A percentile compares a stretch with the other conserved stretches of the same genome.
Conservation (phyloP, 2,888 invertebrate species). For the Polia nebulosa region DNA sequence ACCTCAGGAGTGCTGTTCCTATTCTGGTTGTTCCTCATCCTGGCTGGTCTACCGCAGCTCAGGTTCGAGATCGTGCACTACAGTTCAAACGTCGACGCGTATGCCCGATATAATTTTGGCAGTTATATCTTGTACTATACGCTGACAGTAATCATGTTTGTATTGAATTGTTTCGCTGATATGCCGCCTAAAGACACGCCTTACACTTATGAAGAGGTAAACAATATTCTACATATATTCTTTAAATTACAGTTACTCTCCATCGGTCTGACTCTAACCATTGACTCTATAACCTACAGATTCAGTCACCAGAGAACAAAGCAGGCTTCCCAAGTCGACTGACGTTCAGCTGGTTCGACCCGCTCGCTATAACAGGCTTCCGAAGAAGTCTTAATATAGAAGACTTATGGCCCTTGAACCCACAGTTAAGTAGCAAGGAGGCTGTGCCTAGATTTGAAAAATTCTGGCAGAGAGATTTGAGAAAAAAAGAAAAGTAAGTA, state of each 20-base stretch:
- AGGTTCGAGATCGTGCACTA: constrained; percentile 91
- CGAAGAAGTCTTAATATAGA: constrained; percentile 94
- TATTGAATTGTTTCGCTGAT: constrained; percentile 95
- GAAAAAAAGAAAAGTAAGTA: constrained; percentile 91
- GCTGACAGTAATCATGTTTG: constrained; percentile 92
- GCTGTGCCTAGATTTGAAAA: constrained; percentile 95
- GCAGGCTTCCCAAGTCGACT: constrained; percentile 97
- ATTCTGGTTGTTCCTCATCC: constrained; percentile 95
- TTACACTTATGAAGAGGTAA: constrained; percentile 92
- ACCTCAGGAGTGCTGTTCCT: constrained; percentile 97
- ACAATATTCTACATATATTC: neutral
- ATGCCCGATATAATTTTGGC: constrained; percentile 92
- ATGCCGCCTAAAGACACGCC: constrained; percentile 92
- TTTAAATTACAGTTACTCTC: neutral
- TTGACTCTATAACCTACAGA: constrained; percentile 84
- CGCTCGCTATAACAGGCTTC: constrained; percentile 95
- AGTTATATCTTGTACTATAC: constrained; percentile 95
- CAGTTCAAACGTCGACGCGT: constrained; percentile 82
- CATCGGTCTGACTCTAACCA: neutral
- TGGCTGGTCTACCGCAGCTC: constrained; percentile 94
- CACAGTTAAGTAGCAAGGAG: constrained; percentile 94
- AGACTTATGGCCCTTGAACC: constrained; percentile 97
- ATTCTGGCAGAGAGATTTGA: constrained; percentile 94
- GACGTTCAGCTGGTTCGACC: constrained; percentile 97
- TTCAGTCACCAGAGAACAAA: constrained; percentile 95